Evolutionary conservation across 2,888 invertebrate genomes (phyloP).

Genomic region (Glomeris marginata): DNA sequence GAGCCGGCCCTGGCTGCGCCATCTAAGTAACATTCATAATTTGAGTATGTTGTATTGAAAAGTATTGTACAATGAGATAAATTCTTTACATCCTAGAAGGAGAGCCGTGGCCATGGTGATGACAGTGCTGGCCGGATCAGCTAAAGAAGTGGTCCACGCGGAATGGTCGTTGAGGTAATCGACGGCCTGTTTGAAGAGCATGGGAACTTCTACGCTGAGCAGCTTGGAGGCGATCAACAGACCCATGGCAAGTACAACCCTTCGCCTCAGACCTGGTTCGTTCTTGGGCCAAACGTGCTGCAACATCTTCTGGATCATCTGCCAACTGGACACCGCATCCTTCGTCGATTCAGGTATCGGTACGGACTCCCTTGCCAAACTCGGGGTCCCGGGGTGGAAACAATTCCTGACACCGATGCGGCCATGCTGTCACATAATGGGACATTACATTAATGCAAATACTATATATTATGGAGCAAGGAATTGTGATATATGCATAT

Average conservation of each 20-base stretch:
- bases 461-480: too few species aligned
- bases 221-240: constrained; percentile 69
- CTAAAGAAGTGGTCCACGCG: constrained; percentile 44
- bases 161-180: constrained; percentile 64
- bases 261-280: constrained; percentile 51
- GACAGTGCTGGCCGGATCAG: constrained; percentile 41
- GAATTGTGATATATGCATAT: too few species aligned
- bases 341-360: constrained; percentile 26
- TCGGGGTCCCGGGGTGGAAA: constrained; percentile 77
- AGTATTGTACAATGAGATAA: neutral
- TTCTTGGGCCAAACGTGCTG: constrained; percentile 90
- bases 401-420: constrained; percentile 46
- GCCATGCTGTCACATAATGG: too few species aligned
- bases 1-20: constrained; percentile 82
- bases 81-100: constrained; percentile 66
- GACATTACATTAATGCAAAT: too few species aligned
- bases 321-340: constrained; percentile 45
- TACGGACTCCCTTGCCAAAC: constrained; percentile 33
- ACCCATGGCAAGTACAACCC: constrained; percentile 70
- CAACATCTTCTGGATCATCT: constrained; percentile 78
- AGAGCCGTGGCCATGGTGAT: constrained; percentile 62
- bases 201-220: constrained; percentile 83
- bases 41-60: neutral
- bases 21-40: constrained; percentile 51
- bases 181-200: constrained; percentile 84